phyloP scores from a whole-genome alignment of 2,888 invertebrate genomes.

The Polydrusus pterygomalis region DNA sequence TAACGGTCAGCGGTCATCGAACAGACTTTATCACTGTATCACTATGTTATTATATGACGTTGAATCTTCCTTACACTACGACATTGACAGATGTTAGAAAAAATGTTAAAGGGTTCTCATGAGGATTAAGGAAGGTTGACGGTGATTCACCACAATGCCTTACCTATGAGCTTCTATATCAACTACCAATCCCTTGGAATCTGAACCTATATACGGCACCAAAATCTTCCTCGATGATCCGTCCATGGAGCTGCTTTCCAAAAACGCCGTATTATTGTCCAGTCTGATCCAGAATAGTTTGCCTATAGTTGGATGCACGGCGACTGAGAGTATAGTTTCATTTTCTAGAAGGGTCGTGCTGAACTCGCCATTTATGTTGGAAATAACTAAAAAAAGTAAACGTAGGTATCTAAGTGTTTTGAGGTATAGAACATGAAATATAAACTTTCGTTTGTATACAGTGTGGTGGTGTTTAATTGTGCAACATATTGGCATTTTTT shows the following conservation, averaged over 20 bases:
- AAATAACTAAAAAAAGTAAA: conserved; percentile 37
- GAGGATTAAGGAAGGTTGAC: too few species aligned
- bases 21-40: too few species aligned
- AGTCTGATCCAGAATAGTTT: conserved; percentile 74
- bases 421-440: too few species aligned
- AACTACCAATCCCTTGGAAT: conserved; percentile 65
- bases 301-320: conserved; percentile 80
- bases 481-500: too few species aligned
- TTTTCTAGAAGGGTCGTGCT: conserved; percentile 72
- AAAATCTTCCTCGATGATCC: conserved; percentile 73
- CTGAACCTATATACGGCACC: conserved; percentile 64
- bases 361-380: conserved; percentile 82
- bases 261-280: conserved; percentile 58
- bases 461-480: too few species aligned
- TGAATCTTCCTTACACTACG: too few species aligned
- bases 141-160: not conserved
- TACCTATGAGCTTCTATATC: conserved; percentile 62
- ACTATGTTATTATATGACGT: too few species aligned
- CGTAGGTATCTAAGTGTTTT: too few species aligned
- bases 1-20: too few species aligned
- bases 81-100: too few species aligned
- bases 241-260: conserved; percentile 81
- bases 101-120: too few species aligned
- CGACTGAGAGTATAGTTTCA: conserved; percentile 78
- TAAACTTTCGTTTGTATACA: too few species aligned